Base-by-base conservation (phyloP, 2,888 invertebrate species). In the Netelia melanura region DNA sequence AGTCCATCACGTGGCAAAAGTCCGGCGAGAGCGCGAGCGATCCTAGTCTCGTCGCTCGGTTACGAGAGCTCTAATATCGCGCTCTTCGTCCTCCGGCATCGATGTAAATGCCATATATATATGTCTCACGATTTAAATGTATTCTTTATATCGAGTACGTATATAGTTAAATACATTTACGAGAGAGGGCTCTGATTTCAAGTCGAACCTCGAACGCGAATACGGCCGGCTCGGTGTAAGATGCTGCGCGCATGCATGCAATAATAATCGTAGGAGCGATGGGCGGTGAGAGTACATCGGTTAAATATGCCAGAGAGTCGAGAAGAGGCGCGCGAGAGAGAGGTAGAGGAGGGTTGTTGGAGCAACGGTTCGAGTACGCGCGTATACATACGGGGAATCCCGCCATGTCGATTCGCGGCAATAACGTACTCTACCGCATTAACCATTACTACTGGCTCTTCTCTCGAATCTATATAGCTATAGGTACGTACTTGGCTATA, bases 321-420 rank as follows among this genome's bases (percentile, higher is more conserved):
- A 58, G 38, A 62, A 70, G 21, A 44, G 21, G 38, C 38, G 38
- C 17, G 17, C 21, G 21, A 75, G 48, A 65, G 76, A 38, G n/a
- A 30, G 80, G 58, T 23, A 48, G 38, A 38, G 65, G 62, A 71
- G 75, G 70, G 71, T 84, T 80, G 84, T 80, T 80, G 54, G 61
- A 72, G 44, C 58, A 23, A 38, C 65, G 38, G 3, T 38, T 38
- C 5, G 38, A 38, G 38, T 6, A 38, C 38, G 61, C 58, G 58
- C 54, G 71, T 52, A 58, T 44, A 44, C 17, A 62, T 68, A 70
- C 67, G 23, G 44, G 56, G 21, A 25, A 56, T 21, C n/a, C 25
- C 44, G 25, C 25, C 25, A 43, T 44, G 44, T 68, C 56, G 44
- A 79, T 68, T 83, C 64, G 62, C 72, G 61, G 54, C 56, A 68